These are phyloP conservation scores for Hydrozoanthus tunicans DNA, from an alignment of 64 coral and sea anemone genomes.

Conservation along the genomic window DNA sequence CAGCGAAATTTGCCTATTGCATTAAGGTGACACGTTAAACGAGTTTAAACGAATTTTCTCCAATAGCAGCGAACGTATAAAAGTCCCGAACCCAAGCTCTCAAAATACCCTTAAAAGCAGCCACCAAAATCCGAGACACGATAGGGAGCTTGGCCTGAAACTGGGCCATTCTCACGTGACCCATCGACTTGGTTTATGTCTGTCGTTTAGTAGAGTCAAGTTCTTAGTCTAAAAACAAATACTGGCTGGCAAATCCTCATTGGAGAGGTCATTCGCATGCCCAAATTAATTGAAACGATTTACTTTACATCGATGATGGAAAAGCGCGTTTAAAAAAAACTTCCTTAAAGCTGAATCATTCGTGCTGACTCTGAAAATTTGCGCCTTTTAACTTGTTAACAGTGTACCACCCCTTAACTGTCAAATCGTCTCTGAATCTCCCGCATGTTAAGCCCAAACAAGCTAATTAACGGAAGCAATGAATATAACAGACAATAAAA, in stretches of 20 bases:
- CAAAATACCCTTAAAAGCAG: too few species aligned
- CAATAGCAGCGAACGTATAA: too few species aligned
- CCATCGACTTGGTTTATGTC: not conserved
- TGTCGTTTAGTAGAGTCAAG: not conserved
- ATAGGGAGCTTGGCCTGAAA: too few species aligned
- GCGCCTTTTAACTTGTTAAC: not conserved
- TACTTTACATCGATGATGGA: too few species aligned
- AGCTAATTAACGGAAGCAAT: conserved; percentile 2
- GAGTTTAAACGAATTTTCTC: too few species aligned
- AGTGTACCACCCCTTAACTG: not conserved
- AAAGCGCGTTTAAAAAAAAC: too few species aligned
- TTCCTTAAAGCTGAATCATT: not conserved
- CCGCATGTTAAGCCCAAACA: not conserved
- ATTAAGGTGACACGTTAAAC: too few species aligned
- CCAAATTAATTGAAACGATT: too few species aligned
- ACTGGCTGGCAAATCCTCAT: not conserved
- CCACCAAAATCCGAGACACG: too few species aligned
- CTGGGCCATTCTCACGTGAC: not conserved
- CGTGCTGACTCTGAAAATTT: not conserved
- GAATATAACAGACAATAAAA: conserved; percentile 2
- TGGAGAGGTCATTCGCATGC: not conserved
- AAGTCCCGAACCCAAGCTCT: too few species aligned
- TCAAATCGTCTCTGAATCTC: not conserved
- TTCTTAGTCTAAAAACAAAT: not conserved
- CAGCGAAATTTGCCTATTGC: too few species aligned